Evolutionary conservation across 2,888 invertebrate genomes (phyloP).

Genomic region (Sinopyrophorus schimmeli): DNA sequence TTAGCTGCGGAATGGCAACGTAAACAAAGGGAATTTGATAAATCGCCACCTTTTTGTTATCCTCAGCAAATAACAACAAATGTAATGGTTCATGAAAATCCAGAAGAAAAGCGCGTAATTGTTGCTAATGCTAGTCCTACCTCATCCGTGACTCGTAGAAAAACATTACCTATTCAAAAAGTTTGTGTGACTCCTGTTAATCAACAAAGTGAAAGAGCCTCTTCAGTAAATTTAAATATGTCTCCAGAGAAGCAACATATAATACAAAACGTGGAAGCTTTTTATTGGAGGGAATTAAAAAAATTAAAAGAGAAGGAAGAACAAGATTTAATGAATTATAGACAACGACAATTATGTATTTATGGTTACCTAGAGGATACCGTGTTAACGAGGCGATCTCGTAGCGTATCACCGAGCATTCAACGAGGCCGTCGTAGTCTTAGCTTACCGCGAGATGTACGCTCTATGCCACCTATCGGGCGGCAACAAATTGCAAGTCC

Average conservation of each 20-base stretch:
- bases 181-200: neutral
- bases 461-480: slow-evolving; percentile 5
- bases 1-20: slow-evolving; percentile 38
- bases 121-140: neutral
- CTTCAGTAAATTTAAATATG: slow-evolving; percentile 14
- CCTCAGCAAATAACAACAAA: slow-evolving; percentile 39
- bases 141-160: neutral
- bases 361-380: slow-evolving; percentile 49
- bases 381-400: slow-evolving; percentile 49
- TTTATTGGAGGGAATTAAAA: slow-evolving; percentile 70
- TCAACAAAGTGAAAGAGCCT: slow-evolving; percentile 7
- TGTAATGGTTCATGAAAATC: slow-evolving; percentile 44
- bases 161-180: neutral
- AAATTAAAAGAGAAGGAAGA: slow-evolving; percentile 67
- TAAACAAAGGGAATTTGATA: slow-evolving; percentile 35
- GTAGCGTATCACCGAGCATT: slow-evolving; percentile 56
- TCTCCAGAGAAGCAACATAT: slow-evolving; percentile 61
- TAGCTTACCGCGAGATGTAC: slow-evolving; percentile 49
- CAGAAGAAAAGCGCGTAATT: slow-evolving; percentile 18
- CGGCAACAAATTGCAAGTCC: slow-evolving; percentile 10
- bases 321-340: slow-evolving; percentile 51
- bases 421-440: slow-evolving; percentile 52
- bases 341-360: slow-evolving; percentile 44
- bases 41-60: slow-evolving; percentile 31
- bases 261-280: slow-evolving; percentile 65